Evolutionary conservation across 1,140 invertebrate species (phyloP).

Genomic region (Chymomyza costata): DNA sequence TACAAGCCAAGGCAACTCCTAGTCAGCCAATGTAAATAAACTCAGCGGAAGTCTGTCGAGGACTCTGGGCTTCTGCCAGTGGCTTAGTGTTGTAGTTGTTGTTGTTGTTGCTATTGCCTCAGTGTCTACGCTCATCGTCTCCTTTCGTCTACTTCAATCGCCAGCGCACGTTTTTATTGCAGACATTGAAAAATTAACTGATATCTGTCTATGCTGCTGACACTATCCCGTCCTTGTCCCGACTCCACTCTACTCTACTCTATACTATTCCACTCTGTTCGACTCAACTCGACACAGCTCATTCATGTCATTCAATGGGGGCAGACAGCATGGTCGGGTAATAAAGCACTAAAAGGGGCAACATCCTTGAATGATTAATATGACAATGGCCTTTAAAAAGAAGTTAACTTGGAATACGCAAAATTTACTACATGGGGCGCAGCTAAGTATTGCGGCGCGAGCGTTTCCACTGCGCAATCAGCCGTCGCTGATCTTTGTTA

Average conservation of each 20-base stretch:
- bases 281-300: not conserved
- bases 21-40: conserved; percentile 34
- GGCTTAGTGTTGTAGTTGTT: too few relatives aligned
- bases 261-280: not conserved
- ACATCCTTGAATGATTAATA: too few relatives aligned
- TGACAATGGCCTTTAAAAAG: too few relatives aligned
- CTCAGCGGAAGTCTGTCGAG: not conserved
- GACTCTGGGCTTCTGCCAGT: conserved; percentile 11
- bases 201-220: conserved; percentile 60
- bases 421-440: too few relatives aligned
- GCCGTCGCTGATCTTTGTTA: too few relatives aligned
- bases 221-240: conserved; percentile 23
- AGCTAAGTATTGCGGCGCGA: too few relatives aligned
- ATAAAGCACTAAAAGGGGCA: conserved; percentile 3
- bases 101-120: conserved; percentile 4
- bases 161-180: conserved; percentile 22
- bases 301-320: conserved; percentile 8
- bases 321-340: not conserved
- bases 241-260: not conserved
- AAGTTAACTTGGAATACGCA: too few relatives aligned
- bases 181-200: conserved; percentile 69
- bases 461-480: too few relatives aligned
- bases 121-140: not conserved
- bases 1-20: not conserved
- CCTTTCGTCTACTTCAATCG: not conserved